A percentile compares a stretch with the other conserved stretches of the same genome.
Evolutionary conservation across 2,888 invertebrate species (phyloP).

Genomic region (Tromatobia lineatoria): DNA sequence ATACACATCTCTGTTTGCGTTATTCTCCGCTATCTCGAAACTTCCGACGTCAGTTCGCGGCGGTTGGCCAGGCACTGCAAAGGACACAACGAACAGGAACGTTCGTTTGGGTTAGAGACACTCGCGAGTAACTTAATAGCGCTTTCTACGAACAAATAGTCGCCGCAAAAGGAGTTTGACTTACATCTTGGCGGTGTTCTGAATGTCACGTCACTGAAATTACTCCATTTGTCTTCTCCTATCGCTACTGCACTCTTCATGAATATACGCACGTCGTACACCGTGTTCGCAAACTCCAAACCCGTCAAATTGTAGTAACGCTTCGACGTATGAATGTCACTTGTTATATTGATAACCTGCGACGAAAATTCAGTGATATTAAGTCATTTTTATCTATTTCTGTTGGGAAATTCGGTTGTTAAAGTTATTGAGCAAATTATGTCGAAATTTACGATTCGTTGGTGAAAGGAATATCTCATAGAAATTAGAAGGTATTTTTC

Average conservation of each 20-base stretch:
- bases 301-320: conserved; percentile 86
- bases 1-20: conserved; percentile 88
- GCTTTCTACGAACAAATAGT: not conserved
- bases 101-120: conserved; percentile 14
- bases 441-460: no score
- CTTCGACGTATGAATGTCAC: conserved; percentile 84
- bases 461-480: no score
- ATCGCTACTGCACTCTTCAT: conserved; percentile 87
- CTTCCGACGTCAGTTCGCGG: conserved; percentile 91
- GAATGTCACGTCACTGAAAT: conserved; percentile 88
- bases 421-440: no score
- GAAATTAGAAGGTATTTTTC: no score
- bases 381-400: not conserved
- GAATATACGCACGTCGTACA: conserved; percentile 91
- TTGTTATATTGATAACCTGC: conserved; percentile 81
- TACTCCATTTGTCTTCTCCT: conserved; percentile 90
- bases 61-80: conserved; percentile 88
- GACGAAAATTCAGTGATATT: not conserved
- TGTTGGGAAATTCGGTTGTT: no score
- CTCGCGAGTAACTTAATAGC: conserved; percentile 37
- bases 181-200: conserved; percentile 86
- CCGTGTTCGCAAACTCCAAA: conserved; percentile 89
- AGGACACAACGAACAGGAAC: conserved; percentile 33
- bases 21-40: conserved; percentile 88
- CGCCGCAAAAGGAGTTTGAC: conserved; percentile 51